Percentiles rank a stretch among this genome's conserved stretches.
Evolutionary conservation across 2,113 vertebrate species (phyloP).

Genomic region (Falco punctatus): DNA sequence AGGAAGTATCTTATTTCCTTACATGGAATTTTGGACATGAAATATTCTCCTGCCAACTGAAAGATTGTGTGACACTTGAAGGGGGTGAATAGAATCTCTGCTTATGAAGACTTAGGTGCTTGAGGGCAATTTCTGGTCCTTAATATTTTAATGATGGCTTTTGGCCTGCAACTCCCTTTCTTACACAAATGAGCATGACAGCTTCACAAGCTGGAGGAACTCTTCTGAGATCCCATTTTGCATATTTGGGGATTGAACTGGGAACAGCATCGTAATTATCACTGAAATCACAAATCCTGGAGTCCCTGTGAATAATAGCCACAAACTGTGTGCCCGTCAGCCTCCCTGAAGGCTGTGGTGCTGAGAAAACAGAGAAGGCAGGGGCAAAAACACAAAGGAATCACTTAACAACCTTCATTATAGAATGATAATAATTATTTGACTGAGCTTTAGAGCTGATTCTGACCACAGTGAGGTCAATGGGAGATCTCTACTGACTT

Average conservation of each 20-base stretch:
- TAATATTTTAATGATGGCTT: slow-evolving; percentile 62
- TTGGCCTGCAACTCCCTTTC: slow-evolving; percentile 59
- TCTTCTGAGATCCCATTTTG: slow-evolving; percentile 42
- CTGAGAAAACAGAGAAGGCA: background rate
- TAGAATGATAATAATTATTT: background rate
- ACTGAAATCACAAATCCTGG: slow-evolving; percentile 46
- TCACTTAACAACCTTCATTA: background rate
- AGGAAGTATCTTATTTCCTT: slow-evolving; percentile 1
- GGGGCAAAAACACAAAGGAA: background rate
- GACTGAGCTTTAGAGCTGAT: background rate
- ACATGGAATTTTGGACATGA: slow-evolving; percentile 12
- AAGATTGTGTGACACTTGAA: background rate
- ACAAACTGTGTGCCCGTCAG: background rate
- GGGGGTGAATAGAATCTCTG: slow-evolving; percentile 45
- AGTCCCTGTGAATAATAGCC: slow-evolving; percentile 29
- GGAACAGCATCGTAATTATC: slow-evolving; percentile 42
- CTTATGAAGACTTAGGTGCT: slow-evolving; percentile 55
- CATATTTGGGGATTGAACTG: background rate
- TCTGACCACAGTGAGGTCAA: background rate
- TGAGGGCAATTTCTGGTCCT: slow-evolving; percentile 40
- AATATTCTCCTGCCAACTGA: background rate
- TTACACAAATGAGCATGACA: slow-evolving; percentile 51
- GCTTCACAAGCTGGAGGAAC: slow-evolving; percentile 50
- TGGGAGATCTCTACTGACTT: background rate
- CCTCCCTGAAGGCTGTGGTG: background rate